Base-by-base conservation (phyloP, 2,888 invertebrate genomes). In the Apomyelois bistriatella region DNA sequence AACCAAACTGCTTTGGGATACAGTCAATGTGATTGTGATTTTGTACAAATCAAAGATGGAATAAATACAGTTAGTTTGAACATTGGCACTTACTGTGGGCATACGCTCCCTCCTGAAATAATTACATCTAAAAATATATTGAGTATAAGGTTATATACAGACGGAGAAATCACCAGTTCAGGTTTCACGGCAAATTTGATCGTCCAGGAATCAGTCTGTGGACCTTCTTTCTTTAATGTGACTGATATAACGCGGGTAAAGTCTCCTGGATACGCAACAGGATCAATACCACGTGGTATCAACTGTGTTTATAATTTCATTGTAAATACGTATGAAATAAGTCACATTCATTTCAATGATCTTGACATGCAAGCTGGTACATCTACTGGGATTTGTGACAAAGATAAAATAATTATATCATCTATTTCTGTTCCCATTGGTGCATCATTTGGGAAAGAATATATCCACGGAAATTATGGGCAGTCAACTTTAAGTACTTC, bases 31-130 rank as follows among this genome's bases (percentile, higher is more conserved):
- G 79, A 82, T 1, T 96, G 95, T 60, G 96, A 97, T 78, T 94
- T 87, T 63, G 69, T 97, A 8, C 94, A 96, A 90, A 72, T 96
- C 49, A 91, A 89, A 53, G 96, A 97, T 78, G 97, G 97, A 0
- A 68, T 91, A 7, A 93, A 93, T 48, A 91, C 92, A 3, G 92
- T 92, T 62, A 92, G 94, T 40, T 92, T 94, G 53, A 60, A 92
- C 12, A 93, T 96, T 16, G 94, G 93, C 0, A 91, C 72, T 46
- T 94, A 92, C 65, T 97, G 97, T 77, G 96, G 95, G 0, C 91
- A 91, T 32, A 76, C 70, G 0, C 48, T 84, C 1, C 95, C 95
- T 0, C 79, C 85, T 1, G 73, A 82, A 9, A 69, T 95, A 16
- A 73, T 78, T 1, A 93, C 95, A 0, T 92, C 95, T 0, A 74